These are phyloP conservation scores for Bombyx mandarina DNA, from an alignment of 1,140 invertebrate genomes.

Conservation along the genomic window DNA sequence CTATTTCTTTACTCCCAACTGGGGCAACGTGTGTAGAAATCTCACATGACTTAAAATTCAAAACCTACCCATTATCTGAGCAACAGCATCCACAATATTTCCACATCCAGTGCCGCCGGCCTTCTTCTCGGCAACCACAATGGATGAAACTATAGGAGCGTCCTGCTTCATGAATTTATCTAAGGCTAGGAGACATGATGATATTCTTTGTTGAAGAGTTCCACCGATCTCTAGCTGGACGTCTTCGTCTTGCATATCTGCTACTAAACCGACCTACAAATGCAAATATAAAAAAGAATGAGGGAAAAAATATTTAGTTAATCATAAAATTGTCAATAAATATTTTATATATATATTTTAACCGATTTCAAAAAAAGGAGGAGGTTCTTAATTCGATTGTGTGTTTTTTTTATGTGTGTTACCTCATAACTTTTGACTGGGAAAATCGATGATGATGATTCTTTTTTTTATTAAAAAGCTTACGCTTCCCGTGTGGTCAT, in stretches of 20 bases:
- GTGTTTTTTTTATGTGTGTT: no score
- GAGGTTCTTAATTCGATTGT: no score
- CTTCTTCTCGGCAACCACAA: slow-evolving; percentile 83
- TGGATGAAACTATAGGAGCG: slow-evolving; percentile 80
- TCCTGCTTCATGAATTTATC: slow-evolving; percentile 79
- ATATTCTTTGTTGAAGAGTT: slow-evolving; percentile 87
- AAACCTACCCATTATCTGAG: slow-evolving; percentile 74
- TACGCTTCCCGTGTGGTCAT: no score
- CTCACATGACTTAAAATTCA: background rate
- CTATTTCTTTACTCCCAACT: no score
- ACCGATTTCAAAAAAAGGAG: no score
- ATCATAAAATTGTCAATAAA: background rate
- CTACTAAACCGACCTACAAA: slow-evolving; percentile 76
- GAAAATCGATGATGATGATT: no score
- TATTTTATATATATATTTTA: no score
- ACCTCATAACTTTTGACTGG: no score
- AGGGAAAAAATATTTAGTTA: background rate
- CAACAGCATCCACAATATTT: slow-evolving; percentile 76
- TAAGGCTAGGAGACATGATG: slow-evolving; percentile 80
- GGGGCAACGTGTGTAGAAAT: background rate
- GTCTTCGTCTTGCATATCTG: slow-evolving; percentile 86
- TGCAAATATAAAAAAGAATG: no score
- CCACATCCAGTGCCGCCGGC: slow-evolving; percentile 69
- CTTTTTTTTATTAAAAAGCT: no score
- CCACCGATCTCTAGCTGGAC: slow-evolving; percentile 83